Conservation (phyloP, 1,140 invertebrate genomes). For the Eueides isabella region DNA sequence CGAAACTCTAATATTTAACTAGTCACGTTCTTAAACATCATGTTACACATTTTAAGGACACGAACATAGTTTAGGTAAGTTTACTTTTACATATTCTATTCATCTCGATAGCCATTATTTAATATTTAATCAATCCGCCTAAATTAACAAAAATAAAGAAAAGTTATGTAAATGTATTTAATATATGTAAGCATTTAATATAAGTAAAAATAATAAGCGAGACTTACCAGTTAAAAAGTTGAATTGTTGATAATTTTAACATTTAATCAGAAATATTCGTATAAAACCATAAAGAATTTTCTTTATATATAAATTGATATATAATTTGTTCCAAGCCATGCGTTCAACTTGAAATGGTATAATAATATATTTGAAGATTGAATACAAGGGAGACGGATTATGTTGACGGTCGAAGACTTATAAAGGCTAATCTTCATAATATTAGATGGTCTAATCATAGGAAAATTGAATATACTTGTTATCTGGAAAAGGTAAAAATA, state of each 20-base stretch:
- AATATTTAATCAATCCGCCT: no score
- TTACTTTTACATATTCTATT: no score
- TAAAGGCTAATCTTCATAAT: constrained; percentile 30
- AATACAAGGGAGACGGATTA: constrained; percentile 14
- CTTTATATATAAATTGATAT: not conserved
- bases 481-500: constrained; percentile 6
- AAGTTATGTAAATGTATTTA: no score
- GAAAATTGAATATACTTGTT: constrained; percentile 21
- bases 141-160: no score
- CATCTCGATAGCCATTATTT: no score
- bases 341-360: constrained; percentile 17
- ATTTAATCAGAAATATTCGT: not conserved
- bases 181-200: no score
- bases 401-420: constrained; percentile 16
- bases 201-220: not conserved
- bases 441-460: constrained; percentile 32
- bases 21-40: no score
- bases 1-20: no score
- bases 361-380: constrained; percentile 21
- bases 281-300: not conserved
- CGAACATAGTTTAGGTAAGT: no score
- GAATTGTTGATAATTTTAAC: not conserved
- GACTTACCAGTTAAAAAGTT: not conserved
- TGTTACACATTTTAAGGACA: no score
- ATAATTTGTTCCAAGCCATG: not conserved